These are phyloP conservation scores for Myotis myotis DNA, from an alignment of 2,797 vertebrate genomes.

Conservation along the genomic window DNA sequence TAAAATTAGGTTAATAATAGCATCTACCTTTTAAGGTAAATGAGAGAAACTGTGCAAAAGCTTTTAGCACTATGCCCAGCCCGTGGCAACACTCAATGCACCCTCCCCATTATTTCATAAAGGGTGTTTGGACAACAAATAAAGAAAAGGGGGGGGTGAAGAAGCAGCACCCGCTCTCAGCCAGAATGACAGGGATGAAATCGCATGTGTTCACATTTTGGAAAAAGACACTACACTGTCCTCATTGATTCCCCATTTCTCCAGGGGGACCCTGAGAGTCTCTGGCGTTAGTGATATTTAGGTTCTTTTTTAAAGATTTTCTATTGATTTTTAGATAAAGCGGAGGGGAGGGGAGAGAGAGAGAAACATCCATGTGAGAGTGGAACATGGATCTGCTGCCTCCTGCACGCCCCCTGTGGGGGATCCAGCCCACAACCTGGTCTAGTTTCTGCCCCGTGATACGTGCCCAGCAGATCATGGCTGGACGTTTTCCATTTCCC, in stretches of 20 bases:
- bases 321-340: too few species aligned
- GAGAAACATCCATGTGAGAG: too few species aligned
- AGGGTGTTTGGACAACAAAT: neutral
- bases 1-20: neutral
- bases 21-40: neutral
- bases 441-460: neutral
- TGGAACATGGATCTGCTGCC: too few species aligned
- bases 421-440: too few species aligned
- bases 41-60: neutral
- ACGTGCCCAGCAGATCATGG: accelerated
- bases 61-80: neutral
- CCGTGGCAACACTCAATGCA: neutral
- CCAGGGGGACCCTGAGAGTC: neutral
- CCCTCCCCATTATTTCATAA: neutral
- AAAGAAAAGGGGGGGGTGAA: neutral
- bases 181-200: neutral
- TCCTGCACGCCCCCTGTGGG: too few species aligned
- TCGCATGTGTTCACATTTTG: neutral
- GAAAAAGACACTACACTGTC: neutral
- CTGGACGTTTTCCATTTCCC: neutral
- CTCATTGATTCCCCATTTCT: neutral
- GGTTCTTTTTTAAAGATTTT: neutral
- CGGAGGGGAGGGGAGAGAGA: too few species aligned
- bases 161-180: neutral
- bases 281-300: neutral